These are phyloP conservation scores for Bembecia ichneumoniformis DNA, from an alignment of 2,888 invertebrate species.

Conservation along the genomic window DNA sequence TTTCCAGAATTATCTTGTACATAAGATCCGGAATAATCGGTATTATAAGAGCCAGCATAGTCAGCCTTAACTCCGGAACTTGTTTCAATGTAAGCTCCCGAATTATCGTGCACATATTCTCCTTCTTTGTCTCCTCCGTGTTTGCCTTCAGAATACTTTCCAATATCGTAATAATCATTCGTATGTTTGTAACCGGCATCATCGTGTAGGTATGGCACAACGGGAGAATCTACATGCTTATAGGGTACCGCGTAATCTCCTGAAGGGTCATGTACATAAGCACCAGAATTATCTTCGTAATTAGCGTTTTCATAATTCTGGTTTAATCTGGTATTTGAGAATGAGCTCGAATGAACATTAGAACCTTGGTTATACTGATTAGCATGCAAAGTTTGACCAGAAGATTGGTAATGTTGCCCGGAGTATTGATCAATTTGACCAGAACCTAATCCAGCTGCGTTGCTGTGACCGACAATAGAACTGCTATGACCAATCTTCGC, in stretches of 20 bases:
- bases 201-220: conserved; percentile 48
- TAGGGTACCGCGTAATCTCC: conserved; percentile 61
- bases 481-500: conserved; percentile 10
- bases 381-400: conserved; percentile 1
- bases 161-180: conserved; percentile 34
- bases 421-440: not conserved
- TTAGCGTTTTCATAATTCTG: conserved; percentile 28
- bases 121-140: conserved; percentile 24
- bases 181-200: conserved; percentile 37
- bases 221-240: conserved; percentile 44
- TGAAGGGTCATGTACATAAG: conserved; percentile 59
- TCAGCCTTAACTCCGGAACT: conserved; percentile 13
- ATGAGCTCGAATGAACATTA: conserved; percentile 2
- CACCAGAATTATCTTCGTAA: conserved; percentile 50
- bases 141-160: conserved; percentile 27
- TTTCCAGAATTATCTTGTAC: conserved; percentile 37
- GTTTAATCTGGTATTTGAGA: conserved; percentile 3
- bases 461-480: not conserved
- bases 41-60: conserved; percentile 23
- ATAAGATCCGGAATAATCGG: conserved; percentile 34
- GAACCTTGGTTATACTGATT: conserved; percentile 7
- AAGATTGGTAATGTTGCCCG: not conserved
- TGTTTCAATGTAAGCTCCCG: conserved; percentile 29
- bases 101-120: conserved; percentile 35
- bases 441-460: not conserved